phyloP scores from a whole-genome alignment of 2,888 invertebrate genomes.

The Sesia bembeciformis region DNA sequence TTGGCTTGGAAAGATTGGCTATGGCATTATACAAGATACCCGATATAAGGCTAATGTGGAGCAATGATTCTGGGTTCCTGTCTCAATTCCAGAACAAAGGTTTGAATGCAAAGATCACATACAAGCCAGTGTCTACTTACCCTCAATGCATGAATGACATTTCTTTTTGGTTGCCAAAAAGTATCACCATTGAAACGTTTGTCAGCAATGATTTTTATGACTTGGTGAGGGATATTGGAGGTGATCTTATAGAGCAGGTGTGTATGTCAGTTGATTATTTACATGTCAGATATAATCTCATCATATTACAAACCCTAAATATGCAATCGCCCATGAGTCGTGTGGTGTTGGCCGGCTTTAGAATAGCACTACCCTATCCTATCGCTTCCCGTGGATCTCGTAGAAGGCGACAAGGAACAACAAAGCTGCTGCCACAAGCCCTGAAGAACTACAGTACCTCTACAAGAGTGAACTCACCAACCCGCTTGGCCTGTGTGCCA shows the following conservation, averaged over 20 bases:
- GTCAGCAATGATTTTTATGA: slow-evolving; percentile 93
- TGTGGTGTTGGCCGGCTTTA: no score
- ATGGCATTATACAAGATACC: slow-evolving; percentile 97
- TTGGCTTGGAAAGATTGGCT: slow-evolving; percentile 95
- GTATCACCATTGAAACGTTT: slow-evolving; percentile 73
- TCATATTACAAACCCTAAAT: no score
- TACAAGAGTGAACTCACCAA: no score
- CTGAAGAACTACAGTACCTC: no score
- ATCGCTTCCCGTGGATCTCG: no score
- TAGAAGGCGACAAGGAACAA: no score
- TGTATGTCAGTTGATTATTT: slow-evolving; percentile 1
- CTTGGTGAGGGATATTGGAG: slow-evolving; percentile 89
- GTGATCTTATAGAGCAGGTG: slow-evolving; percentile 95
- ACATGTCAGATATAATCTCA: no score
- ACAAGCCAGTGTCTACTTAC: slow-evolving; percentile 88
- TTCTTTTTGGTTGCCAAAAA: slow-evolving; percentile 94
- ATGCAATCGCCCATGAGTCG: no score
- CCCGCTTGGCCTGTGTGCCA: no score
- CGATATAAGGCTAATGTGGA: slow-evolving; percentile 98
- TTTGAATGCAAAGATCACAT: slow-evolving; percentile 78
- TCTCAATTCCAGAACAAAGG: slow-evolving; percentile 88
- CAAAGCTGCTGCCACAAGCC: no score
- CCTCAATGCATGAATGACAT: slow-evolving; percentile 94
- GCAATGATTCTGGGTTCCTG: slow-evolving; percentile 91
- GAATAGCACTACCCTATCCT: no score